Percentiles rank a stretch among this genome's conserved stretches.
phyloP scores from a whole-genome alignment of 2,113 vertebrate genomes.

The Quiscalus mexicanus region DNA sequence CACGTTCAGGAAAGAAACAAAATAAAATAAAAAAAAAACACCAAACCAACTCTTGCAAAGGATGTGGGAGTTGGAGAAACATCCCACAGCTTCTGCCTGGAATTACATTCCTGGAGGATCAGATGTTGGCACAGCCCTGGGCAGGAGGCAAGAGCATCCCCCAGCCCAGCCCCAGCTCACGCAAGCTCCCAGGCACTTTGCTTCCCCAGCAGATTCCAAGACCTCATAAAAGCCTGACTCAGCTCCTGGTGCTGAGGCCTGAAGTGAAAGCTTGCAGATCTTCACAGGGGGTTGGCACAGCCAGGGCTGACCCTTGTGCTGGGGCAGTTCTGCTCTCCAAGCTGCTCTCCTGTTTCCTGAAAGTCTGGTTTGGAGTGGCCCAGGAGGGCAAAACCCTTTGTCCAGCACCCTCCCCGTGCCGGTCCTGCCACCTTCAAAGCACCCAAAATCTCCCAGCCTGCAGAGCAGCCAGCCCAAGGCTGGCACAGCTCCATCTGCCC shows the following conservation, averaged over 20 bases:
- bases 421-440: not conserved
- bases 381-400: not conserved
- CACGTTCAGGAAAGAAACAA: not conserved
- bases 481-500: not conserved
- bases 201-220: conserved; percentile 43
- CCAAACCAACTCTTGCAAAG: not conserved
- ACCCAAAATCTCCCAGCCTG: not conserved
- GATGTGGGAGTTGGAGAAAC: not conserved
- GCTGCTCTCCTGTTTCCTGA: not conserved
- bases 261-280: conserved; percentile 54
- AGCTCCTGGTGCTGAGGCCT: not conserved
- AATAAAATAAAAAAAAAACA: rapidly evolving
- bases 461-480: not conserved
- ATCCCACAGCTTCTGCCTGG: not conserved
- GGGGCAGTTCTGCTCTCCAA: not conserved
- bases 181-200: not conserved
- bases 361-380: not conserved
- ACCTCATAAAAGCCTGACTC: conserved; percentile 40
- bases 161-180: not conserved
- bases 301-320: not conserved
- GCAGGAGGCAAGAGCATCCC: not conserved
- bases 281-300: not conserved
- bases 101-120: not conserved
- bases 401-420: not conserved
- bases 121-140: rapidly evolving